phyloP scores from a whole-genome alignment of 1,140 invertebrate species.

The Melanaphis sacchari region DNA sequence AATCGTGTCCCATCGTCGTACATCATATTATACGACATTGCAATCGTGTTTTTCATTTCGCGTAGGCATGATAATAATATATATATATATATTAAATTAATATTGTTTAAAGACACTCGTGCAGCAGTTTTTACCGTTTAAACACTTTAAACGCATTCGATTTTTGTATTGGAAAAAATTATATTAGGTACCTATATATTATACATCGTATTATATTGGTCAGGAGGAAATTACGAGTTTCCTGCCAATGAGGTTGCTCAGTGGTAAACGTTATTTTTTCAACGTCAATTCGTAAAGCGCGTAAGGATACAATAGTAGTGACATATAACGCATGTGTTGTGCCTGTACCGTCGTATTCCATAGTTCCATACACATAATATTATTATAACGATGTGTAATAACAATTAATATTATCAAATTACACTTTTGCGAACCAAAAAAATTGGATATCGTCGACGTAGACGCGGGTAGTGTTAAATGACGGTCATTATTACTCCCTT shows the following conservation, averaged over 20 bases:
- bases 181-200: no score
- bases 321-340: background rate
- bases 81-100: no score
- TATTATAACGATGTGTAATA: background rate
- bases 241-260: background rate
- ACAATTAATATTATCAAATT: background rate
- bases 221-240: background rate
- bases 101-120: background rate
- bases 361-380: no score
- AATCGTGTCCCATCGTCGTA: background rate
- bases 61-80: no score
- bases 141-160: no score
- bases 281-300: no score
- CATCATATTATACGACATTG: background rate
- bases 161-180: background rate
- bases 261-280: no score
- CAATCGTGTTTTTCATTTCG: background rate
- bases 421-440: background rate
- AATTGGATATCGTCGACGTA: background rate
- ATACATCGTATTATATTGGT: no score
- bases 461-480: background rate
- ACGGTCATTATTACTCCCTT: constrained; percentile 34
- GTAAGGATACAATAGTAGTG: no score
- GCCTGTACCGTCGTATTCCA: no score
- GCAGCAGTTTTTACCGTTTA: no score